Percentiles rank a stretch among this genome's conserved stretches.
These are phyloP conservation scores for Venturia canescens DNA, from an alignment of 1,140 invertebrate species.

Conservation along the genomic window DNA sequence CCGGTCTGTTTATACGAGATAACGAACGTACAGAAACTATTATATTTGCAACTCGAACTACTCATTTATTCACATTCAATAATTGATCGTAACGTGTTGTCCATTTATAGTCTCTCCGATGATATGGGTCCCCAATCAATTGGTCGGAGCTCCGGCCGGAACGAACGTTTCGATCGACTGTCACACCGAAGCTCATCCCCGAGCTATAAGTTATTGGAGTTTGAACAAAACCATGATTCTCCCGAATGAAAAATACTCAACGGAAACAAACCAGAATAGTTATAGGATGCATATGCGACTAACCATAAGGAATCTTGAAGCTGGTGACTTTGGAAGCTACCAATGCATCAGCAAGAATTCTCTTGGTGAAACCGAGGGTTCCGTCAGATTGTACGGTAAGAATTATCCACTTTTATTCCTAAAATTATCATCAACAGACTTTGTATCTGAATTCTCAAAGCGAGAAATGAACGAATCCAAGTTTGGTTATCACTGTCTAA, in stretches of 20 bases:
- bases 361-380: slow-evolving; percentile 94
- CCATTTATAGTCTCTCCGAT: slow-evolving; percentile 88
- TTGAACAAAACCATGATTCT: slow-evolving; percentile 90
- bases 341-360: slow-evolving; percentile 94
- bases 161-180: slow-evolving; percentile 95
- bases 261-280: slow-evolving; percentile 87
- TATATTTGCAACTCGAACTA: neutral
- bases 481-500: neutral
- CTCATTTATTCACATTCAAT: neutral
- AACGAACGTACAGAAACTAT: neutral
- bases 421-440: no score
- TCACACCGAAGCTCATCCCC: slow-evolving; percentile 94
- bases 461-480: no score
- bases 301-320: slow-evolving; percentile 87
- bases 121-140: slow-evolving; percentile 94
- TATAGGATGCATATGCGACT: slow-evolving; percentile 92
- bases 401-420: slow-evolving; percentile 43
- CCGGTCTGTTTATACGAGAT: neutral
- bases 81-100: slow-evolving; percentile 36
- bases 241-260: slow-evolving; percentile 88
- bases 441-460: no score
- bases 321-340: slow-evolving; percentile 90
- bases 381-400: slow-evolving; percentile 94
- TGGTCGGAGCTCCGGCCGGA: slow-evolving; percentile 91
- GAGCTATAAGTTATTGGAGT: slow-evolving; percentile 95